Evolutionary conservation across 1,140 invertebrate genomes (phyloP).

Genomic region (Gyrodactylus salaris): DNA sequence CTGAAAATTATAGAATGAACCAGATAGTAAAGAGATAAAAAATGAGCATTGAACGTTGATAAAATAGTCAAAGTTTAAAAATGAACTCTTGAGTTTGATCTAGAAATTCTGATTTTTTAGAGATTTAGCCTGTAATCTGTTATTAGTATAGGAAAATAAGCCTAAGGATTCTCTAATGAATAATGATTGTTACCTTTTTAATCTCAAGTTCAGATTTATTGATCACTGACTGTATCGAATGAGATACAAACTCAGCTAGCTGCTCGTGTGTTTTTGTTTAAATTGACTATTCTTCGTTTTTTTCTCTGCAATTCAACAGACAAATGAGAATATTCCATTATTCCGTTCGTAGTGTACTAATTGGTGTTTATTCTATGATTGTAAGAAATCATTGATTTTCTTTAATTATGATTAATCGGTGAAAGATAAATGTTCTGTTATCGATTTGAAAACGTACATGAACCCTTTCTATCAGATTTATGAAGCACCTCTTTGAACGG

Average conservation of each 20-base stretch:
- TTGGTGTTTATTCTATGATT: not conserved
- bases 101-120: not conserved
- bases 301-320: too few relatives aligned
- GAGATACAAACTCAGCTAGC: too few relatives aligned
- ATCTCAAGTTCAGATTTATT: too few relatives aligned
- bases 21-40: not conserved
- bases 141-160: not conserved
- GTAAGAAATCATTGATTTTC: not conserved
- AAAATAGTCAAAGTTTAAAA: not conserved
- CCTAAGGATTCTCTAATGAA: too few relatives aligned
- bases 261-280: too few relatives aligned
- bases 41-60: not conserved
- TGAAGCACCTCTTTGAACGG: not conserved
- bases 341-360: not conserved
- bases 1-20: not conserved
- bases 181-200: too few relatives aligned
- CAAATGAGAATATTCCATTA: not conserved
- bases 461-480: not conserved
- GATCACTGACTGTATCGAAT: too few relatives aligned
- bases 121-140: not conserved
- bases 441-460: too few relatives aligned
- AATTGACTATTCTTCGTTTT: too few relatives aligned
- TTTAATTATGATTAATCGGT: not conserved
- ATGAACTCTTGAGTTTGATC: not conserved
- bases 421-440: not conserved